These are phyloP conservation scores for Xenopus borealis DNA, from an alignment of 2,113 vertebrate species.

Conservation along the genomic window DNA sequence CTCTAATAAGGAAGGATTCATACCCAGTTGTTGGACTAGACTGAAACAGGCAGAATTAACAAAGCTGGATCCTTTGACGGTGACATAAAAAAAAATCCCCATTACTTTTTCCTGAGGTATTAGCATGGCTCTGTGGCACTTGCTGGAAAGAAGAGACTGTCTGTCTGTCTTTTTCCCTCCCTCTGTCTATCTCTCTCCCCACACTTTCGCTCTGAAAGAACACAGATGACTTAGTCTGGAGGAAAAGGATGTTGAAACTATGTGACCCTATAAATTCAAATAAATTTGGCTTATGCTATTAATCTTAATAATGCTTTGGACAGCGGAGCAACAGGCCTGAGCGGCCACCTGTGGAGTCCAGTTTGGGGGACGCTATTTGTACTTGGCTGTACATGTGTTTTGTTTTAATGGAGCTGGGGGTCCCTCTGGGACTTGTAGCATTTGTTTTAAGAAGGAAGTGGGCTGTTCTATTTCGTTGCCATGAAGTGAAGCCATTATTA, in stretches of 20 bases:
- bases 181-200: background rate
- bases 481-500: constrained; percentile 72
- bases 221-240: constrained; percentile 36
- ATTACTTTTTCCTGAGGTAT: too few relatives aligned
- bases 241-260: constrained; percentile 42
- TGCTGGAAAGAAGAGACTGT: background rate
- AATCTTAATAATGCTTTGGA: constrained; percentile 22
- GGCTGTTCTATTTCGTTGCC: constrained; percentile 74
- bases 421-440: constrained; percentile 66
- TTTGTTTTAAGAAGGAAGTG: constrained; percentile 70
- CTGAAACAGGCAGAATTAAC: too few relatives aligned
- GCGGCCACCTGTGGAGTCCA: constrained; percentile 34
- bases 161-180: too few relatives aligned
- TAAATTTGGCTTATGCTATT: constrained; percentile 26
- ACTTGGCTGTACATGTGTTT: constrained; percentile 28
- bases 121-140: background rate
- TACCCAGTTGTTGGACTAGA: too few relatives aligned
- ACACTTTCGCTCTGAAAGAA: constrained; percentile 10
- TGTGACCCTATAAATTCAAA: constrained; percentile 35
- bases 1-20: too few relatives aligned
- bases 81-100: too few relatives aligned
- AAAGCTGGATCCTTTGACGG: too few relatives aligned
- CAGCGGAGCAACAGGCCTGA: constrained; percentile 4
- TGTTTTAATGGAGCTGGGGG: constrained; percentile 46
- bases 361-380: constrained; percentile 20